Evolutionary conservation across 1,140 invertebrate species (phyloP).

Genomic region (Schlechtendalia chinensis): DNA sequence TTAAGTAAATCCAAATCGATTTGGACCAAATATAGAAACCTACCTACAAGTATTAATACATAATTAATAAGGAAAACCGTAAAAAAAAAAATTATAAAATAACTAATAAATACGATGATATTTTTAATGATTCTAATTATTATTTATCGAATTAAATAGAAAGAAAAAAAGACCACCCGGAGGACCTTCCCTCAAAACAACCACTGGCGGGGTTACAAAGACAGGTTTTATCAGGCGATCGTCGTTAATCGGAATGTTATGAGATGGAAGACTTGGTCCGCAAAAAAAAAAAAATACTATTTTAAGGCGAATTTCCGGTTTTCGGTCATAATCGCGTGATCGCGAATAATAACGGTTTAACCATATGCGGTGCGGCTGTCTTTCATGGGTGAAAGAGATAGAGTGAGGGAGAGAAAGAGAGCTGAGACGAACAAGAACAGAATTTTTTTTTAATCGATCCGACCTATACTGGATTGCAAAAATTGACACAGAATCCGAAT

Average conservation of each 20-base stretch:
- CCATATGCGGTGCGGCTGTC: too few species aligned
- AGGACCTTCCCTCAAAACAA: too few species aligned
- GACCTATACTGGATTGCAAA: neutral
- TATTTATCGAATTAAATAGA: neutral
- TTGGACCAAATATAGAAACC: too few species aligned
- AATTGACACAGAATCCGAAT: neutral
- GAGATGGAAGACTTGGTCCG: too few species aligned
- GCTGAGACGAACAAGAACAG: too few species aligned
- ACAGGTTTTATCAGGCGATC: neutral
- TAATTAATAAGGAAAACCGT: too few species aligned
- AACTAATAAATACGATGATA: too few species aligned
- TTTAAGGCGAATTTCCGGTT: neutral
- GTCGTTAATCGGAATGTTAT: neutral
- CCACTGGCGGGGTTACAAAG: too few species aligned
- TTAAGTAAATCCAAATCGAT: too few species aligned
- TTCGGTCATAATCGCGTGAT: neutral
- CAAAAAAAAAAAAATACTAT: too few species aligned
- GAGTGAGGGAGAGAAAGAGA: neutral
- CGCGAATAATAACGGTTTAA: constrained; percentile 12
- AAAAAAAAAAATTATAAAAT: too few species aligned
- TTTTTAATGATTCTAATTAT: neutral
- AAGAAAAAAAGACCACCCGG: neutral
- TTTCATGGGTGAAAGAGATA: neutral
- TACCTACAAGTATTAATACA: too few species aligned
- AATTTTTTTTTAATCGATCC: constrained; percentile 5